A percentile compares a stretch with the other conserved stretches of the same genome.
Evolutionary conservation across 2,888 invertebrate species (phyloP).

Genomic region (Sialis lutaria): DNA sequence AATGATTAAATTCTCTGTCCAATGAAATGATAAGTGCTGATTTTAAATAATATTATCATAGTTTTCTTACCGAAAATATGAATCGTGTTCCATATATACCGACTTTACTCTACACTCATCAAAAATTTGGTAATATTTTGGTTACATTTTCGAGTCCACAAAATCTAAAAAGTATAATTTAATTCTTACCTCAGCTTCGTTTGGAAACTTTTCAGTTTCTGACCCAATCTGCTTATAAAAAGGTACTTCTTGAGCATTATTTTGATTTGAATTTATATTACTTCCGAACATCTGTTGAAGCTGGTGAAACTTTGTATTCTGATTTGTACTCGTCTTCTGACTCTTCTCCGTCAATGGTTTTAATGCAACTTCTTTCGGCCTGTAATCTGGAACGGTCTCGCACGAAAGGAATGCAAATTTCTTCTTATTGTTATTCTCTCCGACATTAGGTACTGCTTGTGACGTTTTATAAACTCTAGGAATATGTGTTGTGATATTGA

Average conservation of each 20-base stretch:
- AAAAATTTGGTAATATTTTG: too few relatives aligned
- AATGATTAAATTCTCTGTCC: too few relatives aligned
- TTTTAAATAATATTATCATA: too few relatives aligned
- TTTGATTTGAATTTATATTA: constrained; percentile 22
- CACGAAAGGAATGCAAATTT: constrained; percentile 74
- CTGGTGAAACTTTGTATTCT: constrained; percentile 65
- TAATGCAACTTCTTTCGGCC: constrained; percentile 41
- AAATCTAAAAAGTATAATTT: too few relatives aligned
- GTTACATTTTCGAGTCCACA: too few relatives aligned
- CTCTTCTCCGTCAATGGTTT: constrained; percentile 39
- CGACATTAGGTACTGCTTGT: constrained; percentile 28
- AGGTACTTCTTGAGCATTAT: constrained; percentile 25
- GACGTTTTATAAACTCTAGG: constrained; percentile 40
- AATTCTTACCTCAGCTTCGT: constrained; percentile 34
- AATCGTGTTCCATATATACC: too few relatives aligned
- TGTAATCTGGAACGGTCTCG: constrained; percentile 76
- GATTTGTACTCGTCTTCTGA: constrained; percentile 58
- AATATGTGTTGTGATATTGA: constrained; percentile 54
- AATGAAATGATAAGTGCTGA: too few relatives aligned
- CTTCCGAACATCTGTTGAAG: constrained; percentile 59
- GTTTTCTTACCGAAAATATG: too few relatives aligned
- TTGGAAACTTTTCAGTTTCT: constrained; percentile 37
- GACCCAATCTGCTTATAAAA: constrained; percentile 34
- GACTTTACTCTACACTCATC: too few relatives aligned
- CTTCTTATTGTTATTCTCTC: constrained; percentile 63